Evolutionary conservation across 2,113 vertebrate species (phyloP).

Genomic region (Lucifuga dentata): DNA sequence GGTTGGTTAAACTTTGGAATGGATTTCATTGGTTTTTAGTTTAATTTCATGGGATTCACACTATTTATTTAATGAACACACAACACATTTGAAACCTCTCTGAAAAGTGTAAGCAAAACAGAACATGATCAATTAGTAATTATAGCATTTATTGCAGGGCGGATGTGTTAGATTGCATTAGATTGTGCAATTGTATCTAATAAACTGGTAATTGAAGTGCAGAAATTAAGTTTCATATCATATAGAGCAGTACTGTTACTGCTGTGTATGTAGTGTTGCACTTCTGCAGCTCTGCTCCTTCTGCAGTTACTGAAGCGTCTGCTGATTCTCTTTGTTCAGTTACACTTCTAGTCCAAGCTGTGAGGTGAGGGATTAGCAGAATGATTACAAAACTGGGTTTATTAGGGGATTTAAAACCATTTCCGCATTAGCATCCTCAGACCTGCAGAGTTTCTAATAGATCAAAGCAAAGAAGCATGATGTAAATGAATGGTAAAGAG

Average conservation of each 20-base stretch:
- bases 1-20: no score
- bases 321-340: conserved; percentile 45
- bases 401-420: conserved; percentile 72
- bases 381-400: conserved; percentile 67
- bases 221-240: not conserved
- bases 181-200: no score
- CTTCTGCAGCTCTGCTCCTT: conserved; percentile 30
- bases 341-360: conserved; percentile 45
- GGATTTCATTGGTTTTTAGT: no score
- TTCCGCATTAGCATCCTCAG: conserved; percentile 52
- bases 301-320: conserved; percentile 30
- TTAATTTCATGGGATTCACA: no score
- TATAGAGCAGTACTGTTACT: not conserved
- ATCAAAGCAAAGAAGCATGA: conserved; percentile 19
- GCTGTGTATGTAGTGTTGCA: not conserved
- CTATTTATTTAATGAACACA: no score
- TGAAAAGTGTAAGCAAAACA: no score
- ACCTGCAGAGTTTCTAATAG: conserved; percentile 26
- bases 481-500: conserved; percentile 10
- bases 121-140: no score
- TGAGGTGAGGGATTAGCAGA: conserved; percentile 70
- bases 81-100: no score
- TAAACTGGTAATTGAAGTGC: no score
- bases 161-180: no score
- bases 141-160: no score